A percentile compares a stretch with the other conserved stretches of the same genome.
These are phyloP conservation scores for Paracentrotus lividus DNA, from an alignment of 53 echinoderm and acorn worm species.

Conservation along the genomic window DNA sequence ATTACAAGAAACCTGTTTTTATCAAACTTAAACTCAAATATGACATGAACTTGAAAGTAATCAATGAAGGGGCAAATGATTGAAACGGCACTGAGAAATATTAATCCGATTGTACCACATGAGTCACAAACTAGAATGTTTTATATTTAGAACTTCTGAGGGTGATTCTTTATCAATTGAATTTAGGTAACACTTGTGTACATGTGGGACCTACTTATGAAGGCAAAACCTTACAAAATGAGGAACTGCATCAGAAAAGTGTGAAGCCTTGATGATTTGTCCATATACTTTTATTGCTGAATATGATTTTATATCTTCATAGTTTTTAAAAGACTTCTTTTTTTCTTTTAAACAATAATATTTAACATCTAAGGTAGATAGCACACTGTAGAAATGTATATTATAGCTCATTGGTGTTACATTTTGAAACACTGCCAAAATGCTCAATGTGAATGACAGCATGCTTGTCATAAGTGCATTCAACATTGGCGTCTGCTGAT, in stretches of 20 bases:
- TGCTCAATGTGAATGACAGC: neutral
- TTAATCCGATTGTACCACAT: neutral
- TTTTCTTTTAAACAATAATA: neutral
- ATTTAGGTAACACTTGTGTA: neutral
- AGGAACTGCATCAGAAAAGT: neutral
- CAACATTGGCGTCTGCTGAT: neutral
- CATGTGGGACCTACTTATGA: no score
- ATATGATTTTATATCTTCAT: neutral
- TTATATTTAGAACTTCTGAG: constrained; percentile 22
- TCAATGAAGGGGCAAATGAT: neutral
- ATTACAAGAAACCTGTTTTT: constrained; percentile 31
- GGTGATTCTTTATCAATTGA: constrained; percentile 4
- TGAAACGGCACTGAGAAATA: constrained; percentile 19
- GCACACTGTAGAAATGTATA: no score
- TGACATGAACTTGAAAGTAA: constrained; percentile 9
- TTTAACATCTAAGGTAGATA: no score
- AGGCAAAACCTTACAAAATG: neutral
- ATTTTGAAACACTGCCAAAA: neutral
- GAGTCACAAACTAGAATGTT: neutral
- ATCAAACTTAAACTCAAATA: constrained; percentile 8
- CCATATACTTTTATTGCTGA: neutral
- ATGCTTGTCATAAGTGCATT: neutral
- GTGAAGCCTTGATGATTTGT: neutral
- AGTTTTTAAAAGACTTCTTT: neutral
- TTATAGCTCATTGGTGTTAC: no score